Evolutionary conservation across 2,113 vertebrate genomes (phyloP), one percentile per base, ranked within the genome.

Genomic region (cattle (Bos taurus)): DNA sequence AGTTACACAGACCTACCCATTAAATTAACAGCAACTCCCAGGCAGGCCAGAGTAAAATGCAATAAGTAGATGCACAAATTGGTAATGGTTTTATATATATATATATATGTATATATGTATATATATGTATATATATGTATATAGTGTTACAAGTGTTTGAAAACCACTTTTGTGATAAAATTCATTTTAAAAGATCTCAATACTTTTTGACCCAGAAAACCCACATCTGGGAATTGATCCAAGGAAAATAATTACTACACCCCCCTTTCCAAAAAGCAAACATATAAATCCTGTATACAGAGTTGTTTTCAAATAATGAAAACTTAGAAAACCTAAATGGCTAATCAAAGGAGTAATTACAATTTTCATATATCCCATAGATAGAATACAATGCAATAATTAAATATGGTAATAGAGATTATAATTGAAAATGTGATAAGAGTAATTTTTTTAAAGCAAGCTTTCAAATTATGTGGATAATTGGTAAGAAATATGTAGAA

Each of bases 301-400:
- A 91, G 7, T 97, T 91, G 6, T 95, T 94, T 71, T 96, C 90
- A 95, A 88, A 81, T 67, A 95, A 54, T 88, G 59, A 94, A 81
- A 96, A 96, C 67, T 90, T 82, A 94, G 82, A 95, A 74, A n/a
- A 64, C 7, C 33, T 92, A 94, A 88, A 60, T 88, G 80, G 67
- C 56, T 92, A 56, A 33, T 85, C 50, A 74, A 40, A 46, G 36
- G 81, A 94, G 11, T 90, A 97, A 96, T 96, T 90, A 82, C 23
- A 74, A 36, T 52, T 94, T 95, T 85, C n/a, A 54, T 78, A 43
- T 88, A 50, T 36, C 50, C 25, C 36, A 4, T 96, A 90, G 43
- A 80, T 60, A n/a, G 54, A 90, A 46, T 96, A 56, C 8, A 86
- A 13, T 91, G 17, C 11, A 60, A 8, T 91, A 56, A 94, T 94